Percentiles rank a stretch among this genome's conserved stretches.
These are phyloP conservation scores for Apantesis nais DNA, from an alignment of 2,888 invertebrate species.

Conservation along the genomic window DNA sequence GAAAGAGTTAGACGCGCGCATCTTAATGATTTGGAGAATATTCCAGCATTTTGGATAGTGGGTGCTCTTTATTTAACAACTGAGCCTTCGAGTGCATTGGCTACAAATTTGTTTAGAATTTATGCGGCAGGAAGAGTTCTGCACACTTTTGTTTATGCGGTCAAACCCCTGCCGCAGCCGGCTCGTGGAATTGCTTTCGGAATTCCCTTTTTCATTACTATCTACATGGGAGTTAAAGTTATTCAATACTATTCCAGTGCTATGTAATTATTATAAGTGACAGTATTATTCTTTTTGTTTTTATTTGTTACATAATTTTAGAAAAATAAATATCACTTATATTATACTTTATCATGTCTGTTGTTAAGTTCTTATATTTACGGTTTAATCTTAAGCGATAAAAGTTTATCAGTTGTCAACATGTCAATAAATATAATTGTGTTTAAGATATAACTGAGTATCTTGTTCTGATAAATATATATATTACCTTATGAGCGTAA, in stretches of 20 bases:
- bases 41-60: constrained; percentile 86
- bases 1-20: constrained; percentile 85
- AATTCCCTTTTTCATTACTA: constrained; percentile 58
- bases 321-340: neutral
- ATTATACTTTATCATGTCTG: neutral
- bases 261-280: constrained; percentile 39
- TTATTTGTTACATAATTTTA: neutral
- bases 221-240: constrained; percentile 69
- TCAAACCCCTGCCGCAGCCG: constrained; percentile 87
- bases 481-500: neutral
- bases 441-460: neutral
- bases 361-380: neutral
- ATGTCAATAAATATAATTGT: neutral
- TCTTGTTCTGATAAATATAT: neutral
- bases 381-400: neutral
- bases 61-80: constrained; percentile 86
- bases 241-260: constrained; percentile 55
- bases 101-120: constrained; percentile 65
- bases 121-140: constrained; percentile 83
- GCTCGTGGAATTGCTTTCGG: constrained; percentile 64
- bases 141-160: constrained; percentile 88
- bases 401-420: neutral
- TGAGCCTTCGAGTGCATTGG: constrained; percentile 69
- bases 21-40: constrained; percentile 90
- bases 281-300: neutral